These are phyloP conservation scores for Strigamia crassipes DNA, from an alignment of 2,888 invertebrate species.

Conservation along the genomic window DNA sequence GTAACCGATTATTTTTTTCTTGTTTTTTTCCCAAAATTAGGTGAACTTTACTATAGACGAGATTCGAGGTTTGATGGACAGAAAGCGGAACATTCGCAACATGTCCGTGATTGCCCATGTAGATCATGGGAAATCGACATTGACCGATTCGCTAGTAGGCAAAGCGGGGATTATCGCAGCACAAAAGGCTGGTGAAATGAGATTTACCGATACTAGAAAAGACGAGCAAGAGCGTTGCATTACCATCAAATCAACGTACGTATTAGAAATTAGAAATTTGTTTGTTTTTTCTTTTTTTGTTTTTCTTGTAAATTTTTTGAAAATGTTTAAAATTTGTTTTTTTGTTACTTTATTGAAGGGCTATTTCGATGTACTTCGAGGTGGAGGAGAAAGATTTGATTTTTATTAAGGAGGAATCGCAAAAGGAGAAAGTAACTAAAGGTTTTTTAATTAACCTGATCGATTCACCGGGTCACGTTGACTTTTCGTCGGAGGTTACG, in stretches of 20 bases:
- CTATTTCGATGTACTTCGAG: slow-evolving; percentile 99
- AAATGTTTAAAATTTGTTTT: too few species aligned
- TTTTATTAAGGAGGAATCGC: slow-evolving; percentile 88
- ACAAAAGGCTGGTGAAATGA: slow-evolving; percentile 97
- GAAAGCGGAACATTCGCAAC: slow-evolving; percentile 99
- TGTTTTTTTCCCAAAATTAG: slow-evolving; percentile 63
- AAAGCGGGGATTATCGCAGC: slow-evolving; percentile 99
- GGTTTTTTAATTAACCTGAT: slow-evolving; percentile 99
- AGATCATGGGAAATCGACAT: slow-evolving; percentile 99
- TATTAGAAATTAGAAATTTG: too few species aligned
- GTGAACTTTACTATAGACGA: slow-evolving; percentile 99
- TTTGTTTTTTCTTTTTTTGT: too few species aligned
- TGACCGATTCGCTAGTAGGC: slow-evolving; percentile 98
- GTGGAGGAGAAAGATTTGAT: slow-evolving; percentile 90
- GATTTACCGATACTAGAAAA: slow-evolving; percentile 99
- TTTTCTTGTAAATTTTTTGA: neutral
- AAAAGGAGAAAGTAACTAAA: slow-evolving; percentile 85
- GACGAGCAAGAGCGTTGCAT: slow-evolving; percentile 99
- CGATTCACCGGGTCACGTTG: slow-evolving; percentile 99
- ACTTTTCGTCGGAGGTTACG: slow-evolving; percentile 99
- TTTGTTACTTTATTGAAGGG: slow-evolving; percentile 76
- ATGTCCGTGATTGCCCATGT: slow-evolving; percentile 99
- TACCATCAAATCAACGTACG: slow-evolving; percentile 99
- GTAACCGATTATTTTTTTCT: neutral
- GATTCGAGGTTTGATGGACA: slow-evolving; percentile 99